Conservation (phyloP, 2,113 vertebrate genomes). For the Trichechus manatus region DNA sequence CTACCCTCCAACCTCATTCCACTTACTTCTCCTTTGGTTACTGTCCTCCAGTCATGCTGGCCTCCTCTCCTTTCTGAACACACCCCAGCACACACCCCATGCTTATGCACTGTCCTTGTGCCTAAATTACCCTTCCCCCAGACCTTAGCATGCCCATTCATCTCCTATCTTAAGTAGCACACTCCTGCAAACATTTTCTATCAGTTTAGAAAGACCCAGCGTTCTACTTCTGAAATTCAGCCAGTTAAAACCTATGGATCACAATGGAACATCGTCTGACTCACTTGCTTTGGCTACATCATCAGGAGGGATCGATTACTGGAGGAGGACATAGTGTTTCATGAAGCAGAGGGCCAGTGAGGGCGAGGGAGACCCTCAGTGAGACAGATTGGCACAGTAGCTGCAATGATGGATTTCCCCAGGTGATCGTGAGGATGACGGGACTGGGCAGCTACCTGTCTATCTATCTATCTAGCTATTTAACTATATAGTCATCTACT, state of each 20-base stretch:
- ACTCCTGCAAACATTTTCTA: background rate
- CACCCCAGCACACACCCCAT: background rate
- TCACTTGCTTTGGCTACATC: background rate
- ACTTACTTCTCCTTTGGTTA: background rate
- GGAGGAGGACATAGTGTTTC: background rate
- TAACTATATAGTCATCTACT: no score
- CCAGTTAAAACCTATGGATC: background rate
- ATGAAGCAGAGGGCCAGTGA: background rate
- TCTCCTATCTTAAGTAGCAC: background rate
- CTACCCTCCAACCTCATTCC: background rate
- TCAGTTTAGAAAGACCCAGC: background rate
- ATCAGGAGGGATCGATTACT: background rate
- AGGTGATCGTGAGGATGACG: background rate
- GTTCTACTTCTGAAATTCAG: background rate
- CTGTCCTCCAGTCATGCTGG: background rate
- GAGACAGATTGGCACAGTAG: background rate
- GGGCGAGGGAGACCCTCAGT: background rate
- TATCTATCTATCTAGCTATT: background rate
- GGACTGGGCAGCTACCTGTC: background rate
- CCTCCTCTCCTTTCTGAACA: background rate
- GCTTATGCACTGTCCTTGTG: background rate
- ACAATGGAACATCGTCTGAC: background rate
- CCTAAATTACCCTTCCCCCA: fast-evolving
- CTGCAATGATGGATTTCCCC: no score
- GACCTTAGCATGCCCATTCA: background rate